Percentiles rank a stretch among this genome's conserved stretches.
These are phyloP conservation scores for Cephus pulcher DNA, from an alignment of 2,888 invertebrate species.

Conservation along the genomic window DNA sequence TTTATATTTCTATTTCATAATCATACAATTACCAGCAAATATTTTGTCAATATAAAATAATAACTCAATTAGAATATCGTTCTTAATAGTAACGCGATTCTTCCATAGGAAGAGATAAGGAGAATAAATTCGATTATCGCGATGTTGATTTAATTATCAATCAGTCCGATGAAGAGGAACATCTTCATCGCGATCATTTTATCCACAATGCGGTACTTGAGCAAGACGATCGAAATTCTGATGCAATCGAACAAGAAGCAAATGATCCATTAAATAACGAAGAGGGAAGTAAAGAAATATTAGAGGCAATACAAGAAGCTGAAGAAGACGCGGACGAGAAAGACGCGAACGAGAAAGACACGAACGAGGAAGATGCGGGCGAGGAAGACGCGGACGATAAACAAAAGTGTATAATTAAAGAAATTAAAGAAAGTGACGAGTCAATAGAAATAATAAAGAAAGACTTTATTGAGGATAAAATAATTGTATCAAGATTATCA, in stretches of 20 bases:
- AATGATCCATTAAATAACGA: not conserved
- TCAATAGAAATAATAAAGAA: constrained; percentile 3
- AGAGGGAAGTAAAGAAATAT: not conserved
- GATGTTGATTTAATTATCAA: not conserved
- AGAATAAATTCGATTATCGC: not conserved
- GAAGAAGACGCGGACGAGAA: constrained; percentile 2
- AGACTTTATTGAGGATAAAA: not conserved
- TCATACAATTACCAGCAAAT: not conserved
- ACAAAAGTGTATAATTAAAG: not conserved
- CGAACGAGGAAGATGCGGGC: not conserved
- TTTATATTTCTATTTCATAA: not conserved
- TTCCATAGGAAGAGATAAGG: not conserved
- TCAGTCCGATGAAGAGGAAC: not conserved
- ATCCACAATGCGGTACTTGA: not conserved
- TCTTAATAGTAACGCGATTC: not conserved
- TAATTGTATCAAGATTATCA: constrained; percentile 6
- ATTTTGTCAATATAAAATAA: not conserved
- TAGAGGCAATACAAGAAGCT: constrained; percentile 3
- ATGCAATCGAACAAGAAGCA: not conserved
- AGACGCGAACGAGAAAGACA: not conserved
- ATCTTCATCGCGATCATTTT: not conserved
- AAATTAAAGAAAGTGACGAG: not conserved
- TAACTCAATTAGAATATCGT: not conserved
- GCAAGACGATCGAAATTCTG: not conserved
- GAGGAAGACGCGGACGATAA: not conserved